Evolutionary conservation across 2,888 invertebrate species (phyloP).

Genomic region (Acleris holmiana): DNA sequence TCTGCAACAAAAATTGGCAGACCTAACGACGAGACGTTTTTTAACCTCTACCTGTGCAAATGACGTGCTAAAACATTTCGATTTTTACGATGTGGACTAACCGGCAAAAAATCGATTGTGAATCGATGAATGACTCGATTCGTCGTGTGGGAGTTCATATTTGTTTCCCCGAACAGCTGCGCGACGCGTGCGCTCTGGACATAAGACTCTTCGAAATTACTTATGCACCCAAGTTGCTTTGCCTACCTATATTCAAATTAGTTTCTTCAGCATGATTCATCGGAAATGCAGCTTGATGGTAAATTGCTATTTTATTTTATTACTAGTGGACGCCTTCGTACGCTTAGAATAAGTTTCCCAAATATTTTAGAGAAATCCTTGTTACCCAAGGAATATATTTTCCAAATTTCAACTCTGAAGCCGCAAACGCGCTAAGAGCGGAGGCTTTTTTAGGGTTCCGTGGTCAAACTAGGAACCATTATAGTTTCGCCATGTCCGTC

Average conservation of each 20-base stretch:
- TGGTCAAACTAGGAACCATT: too few species aligned
- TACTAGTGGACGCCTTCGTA: too few species aligned
- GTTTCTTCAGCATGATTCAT: constrained; percentile 35
- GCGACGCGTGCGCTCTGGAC: constrained; percentile 43
- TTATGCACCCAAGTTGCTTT: constrained; percentile 57
- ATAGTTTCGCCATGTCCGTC: too few species aligned
- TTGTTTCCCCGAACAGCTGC: constrained; percentile 41
- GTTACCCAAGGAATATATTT: too few species aligned
- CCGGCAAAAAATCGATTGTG: constrained; percentile 47
- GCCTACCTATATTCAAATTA: constrained; percentile 61
- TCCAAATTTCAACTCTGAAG: too few species aligned
- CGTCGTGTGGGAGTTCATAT: constrained; percentile 50
- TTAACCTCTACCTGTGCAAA: constrained; percentile 14
- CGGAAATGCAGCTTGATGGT: constrained; percentile 24
- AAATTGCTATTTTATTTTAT: background rate
- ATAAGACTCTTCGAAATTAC: constrained; percentile 49
- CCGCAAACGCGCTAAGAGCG: too few species aligned
- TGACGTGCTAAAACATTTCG: constrained; percentile 11
- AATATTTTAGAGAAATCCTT: too few species aligned
- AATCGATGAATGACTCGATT: constrained; percentile 50
- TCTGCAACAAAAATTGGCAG: too few species aligned
- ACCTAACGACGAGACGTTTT: background rate
- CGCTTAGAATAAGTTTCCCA: too few species aligned
- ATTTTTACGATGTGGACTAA: constrained; percentile 20
- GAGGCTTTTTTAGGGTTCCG: too few species aligned